Evolutionary conservation across 2,888 invertebrate species (phyloP), one percentile per base, ranked within the genome.

Genomic region (Caenorhabditis zanzibari): DNA sequence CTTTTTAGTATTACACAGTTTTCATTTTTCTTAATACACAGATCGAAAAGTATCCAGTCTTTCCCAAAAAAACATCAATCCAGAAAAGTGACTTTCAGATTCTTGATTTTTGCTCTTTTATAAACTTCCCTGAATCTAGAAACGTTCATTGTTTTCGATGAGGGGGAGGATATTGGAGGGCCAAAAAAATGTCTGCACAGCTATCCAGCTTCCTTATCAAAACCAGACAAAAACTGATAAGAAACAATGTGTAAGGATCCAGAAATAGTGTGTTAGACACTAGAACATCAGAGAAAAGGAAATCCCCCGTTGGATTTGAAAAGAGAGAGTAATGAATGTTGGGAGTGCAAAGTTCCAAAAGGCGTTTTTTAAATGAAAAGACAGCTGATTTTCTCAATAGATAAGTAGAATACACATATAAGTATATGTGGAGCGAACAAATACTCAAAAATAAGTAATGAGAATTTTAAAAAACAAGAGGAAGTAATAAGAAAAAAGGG

Each of bases 201-300:
- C n/a, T n/a, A 73, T 73, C 63, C 49, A 32, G 38, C 22, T 35
- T 32, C 59, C 44, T 59, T 24, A 52, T 75, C 41, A 44, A 44
- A 66, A 28, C 56, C 63, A 64, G 54, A 74, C 63, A 54, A 63
- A 69, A 64, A 28, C 26, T 56, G 58, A 72, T 71, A 64, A 38
- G 56, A 74, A 64, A 54, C 32, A 56, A 54, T 74, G 64, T 63
- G 73, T 52, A 74, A 16, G 12, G 32, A n/a, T 12, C 38, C 19
- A 2, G 41, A 73, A 61, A 72, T 72, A 72, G 72, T 59, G 63
- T 49, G 14, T 6, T 2, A 22, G 72, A 69, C 12, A 5, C 24
- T 9, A 24, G 41, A 69, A 38, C 19, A 22, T 7, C 54, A 69
- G 69, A 69, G 54, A 69, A n/a, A n/a, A 2, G 26, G 56, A 32